Evolutionary conservation across 2,797 vertebrate genomes (phyloP), one percentile per base, ranked within the genome.

Genomic region (Numenius phaeopus): DNA sequence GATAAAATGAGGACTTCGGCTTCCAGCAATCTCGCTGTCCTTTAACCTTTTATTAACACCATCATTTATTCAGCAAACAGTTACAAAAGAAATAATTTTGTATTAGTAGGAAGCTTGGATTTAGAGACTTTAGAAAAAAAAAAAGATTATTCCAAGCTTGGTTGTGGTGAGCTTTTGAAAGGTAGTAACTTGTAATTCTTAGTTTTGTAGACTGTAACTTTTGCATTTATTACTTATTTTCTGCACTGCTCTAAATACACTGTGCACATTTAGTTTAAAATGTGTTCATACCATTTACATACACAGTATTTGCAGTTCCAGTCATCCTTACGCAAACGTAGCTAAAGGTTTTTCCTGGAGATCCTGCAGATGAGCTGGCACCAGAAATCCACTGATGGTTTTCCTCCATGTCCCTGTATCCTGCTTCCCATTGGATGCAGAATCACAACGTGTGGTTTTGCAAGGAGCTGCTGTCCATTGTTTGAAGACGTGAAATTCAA

Each of bases 141-240:
- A 54, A 79, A 93, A 40, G 54, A 47, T 71, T 83, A 97, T 85
- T 67, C 87, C n/a, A 29, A 75, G 79, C 64, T 93, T 89, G 32
- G 59, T 37, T 57, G 87, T 61, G 50, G 87, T 85, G 87, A 90
- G 89, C 84, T 73, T 92, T 94, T 42, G 50, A 97, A 96, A 97
- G 78, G 94, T 19, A 87, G 93, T 71, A 75, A 85, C 62, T 50
- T 95, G 95, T 66, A 95, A 92, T 97, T 96, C 96, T 80, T 79
- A 47, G 59, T 95, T 97, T 96, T 94, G 83, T 52, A 87, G 89
- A 75, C 80, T 89, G 83, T 92, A 96, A 97, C 85, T 97, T 98
- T 77, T 85, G 69, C 92, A 85, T 95, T 98, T 97, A 92, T 90
- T 85, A 19, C 96, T 97, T 71, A 96, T 98, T 95, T 97, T 95